Evolutionary conservation across 2,888 invertebrate genomes (phyloP), one percentile per base, ranked within the genome.

Genomic region (Hydrotaea cyrtoneurina): DNA sequence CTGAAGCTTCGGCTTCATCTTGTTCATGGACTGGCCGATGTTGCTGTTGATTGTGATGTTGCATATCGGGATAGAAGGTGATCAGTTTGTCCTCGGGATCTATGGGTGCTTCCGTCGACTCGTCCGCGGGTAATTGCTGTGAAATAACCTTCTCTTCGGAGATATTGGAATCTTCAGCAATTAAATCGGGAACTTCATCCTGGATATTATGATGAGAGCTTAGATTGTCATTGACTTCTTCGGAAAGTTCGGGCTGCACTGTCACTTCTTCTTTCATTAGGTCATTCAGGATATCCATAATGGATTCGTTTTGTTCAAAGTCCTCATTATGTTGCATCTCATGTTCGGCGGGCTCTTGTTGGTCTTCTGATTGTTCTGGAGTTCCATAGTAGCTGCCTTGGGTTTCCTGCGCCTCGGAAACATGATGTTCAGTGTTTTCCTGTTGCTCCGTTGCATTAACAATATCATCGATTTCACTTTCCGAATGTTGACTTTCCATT

Each of bases 231-330:
- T 81, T 64, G 36, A 23, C 66, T 53, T 88, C 88, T 2, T 87
- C 86, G 0, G 86, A 82, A 39, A 73, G 82, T 23, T 83, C 88
- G 0, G 91, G 90, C 0, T 87, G 85, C 2, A 88, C 83, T 0
- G 91, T 91, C 17, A 89, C 90, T 5, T 91, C 89, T 5, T 91
- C 89, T 1, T 88, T 83, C 89, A 91, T 90, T 31, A 91, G 79
- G 79, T 91, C 91, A 72, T 88, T 91, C 0, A 91, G 87, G 59
- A 91, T 91, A 73, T 90, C 91, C 15, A 90, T 88, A 75, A 91
- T 89, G 21, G 91, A 91, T 76, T 91, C 91, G 66, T 90, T 91
- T 76, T 91, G 91, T 79, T 90, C 83, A 19, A 87, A 86, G 59
- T 89, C 86, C 10, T 86, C 78, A 26, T 75, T 23, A 3, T 23